Conservation (phyloP, 2,888 invertebrate genomes). For the Heliothis peltigera region DNA sequence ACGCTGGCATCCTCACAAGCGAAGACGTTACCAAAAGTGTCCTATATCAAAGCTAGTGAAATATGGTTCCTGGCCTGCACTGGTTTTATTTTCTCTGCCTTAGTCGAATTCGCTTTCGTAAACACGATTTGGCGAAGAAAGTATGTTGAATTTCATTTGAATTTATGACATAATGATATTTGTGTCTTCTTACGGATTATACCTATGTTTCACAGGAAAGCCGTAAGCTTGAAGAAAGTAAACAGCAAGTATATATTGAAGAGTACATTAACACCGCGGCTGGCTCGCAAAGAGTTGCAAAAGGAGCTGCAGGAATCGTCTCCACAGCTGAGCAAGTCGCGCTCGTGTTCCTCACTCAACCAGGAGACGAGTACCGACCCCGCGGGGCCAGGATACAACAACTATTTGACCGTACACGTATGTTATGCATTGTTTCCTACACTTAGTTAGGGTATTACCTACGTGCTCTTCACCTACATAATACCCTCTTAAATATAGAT, state of each 20-base stretch:
- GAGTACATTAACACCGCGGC: constrained; percentile 94
- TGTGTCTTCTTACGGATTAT: no score
- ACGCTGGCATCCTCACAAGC: constrained; percentile 96
- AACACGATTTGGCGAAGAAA: constrained; percentile 96
- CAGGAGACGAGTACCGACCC: constrained; percentile 89
- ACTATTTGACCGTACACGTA: constrained; percentile 94
- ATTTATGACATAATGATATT: no score
- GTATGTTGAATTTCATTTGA: constrained; percentile 81
- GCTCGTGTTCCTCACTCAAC: constrained; percentile 93
- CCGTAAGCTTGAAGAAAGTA: constrained; percentile 92
- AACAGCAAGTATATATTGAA: constrained; percentile 96
- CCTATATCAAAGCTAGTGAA: constrained; percentile 97
- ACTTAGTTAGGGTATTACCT: not conserved
- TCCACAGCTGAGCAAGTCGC: constrained; percentile 91
- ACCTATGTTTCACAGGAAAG: constrained; percentile 87
- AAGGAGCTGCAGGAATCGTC: constrained; percentile 91
- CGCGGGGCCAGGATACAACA: constrained; percentile 91
- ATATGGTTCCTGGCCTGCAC: constrained; percentile 97
- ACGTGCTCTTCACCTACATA: constrained; percentile 1
- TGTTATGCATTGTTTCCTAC: constrained; percentile 66
- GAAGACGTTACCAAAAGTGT: constrained; percentile 96
- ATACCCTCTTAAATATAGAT: not conserved
- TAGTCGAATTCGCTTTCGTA: constrained; percentile 96
- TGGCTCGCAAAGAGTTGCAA: constrained; percentile 92
- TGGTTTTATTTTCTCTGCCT: constrained; percentile 95